Percentiles rank a stretch among this genome's conserved stretches.
phyloP scores from a whole-genome alignment of 2,797 vertebrate genomes.

The Furcifer pardalis region DNA sequence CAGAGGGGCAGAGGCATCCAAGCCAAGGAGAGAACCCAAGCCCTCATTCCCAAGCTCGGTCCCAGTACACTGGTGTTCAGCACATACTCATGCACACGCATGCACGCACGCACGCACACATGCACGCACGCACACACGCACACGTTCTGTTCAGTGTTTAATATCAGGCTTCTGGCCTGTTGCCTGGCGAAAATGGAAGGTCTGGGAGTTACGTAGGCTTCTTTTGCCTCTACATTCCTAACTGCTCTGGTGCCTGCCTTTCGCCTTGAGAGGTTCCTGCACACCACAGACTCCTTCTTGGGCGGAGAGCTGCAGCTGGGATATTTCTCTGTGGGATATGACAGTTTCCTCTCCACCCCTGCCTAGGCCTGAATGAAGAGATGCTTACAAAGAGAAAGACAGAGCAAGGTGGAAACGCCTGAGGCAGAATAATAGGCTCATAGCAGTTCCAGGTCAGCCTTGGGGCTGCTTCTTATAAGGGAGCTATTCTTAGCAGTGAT shows the following conservation, averaged over 20 bases:
- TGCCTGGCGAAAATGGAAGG: neutral
- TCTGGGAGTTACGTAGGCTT: neutral
- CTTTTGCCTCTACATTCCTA: neutral
- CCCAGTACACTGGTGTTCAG: neutral
- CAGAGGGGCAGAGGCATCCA: neutral
- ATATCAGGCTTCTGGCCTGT: neutral
- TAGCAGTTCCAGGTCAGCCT: neutral
- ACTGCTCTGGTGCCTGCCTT: constrained; percentile 2
- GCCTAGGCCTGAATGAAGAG: neutral
- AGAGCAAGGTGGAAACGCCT: neutral
- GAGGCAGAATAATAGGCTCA: constrained; percentile 16
- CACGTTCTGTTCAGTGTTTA: neutral
- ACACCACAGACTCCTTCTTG: constrained; percentile 24
- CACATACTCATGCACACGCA: neutral
- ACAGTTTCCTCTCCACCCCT: neutral
- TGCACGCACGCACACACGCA: neutral
- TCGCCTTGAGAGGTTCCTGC: neutral
- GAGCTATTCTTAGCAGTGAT: neutral
- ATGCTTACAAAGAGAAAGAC: neutral
- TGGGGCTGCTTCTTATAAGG: neutral
- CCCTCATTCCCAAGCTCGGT: neutral
- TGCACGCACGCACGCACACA: neutral
- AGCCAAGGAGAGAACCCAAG: neutral
- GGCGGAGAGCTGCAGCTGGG: constrained; percentile 14
- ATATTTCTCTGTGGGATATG: neutral